phyloP scores from a whole-genome alignment of 2,797 vertebrate genomes.

The Enteromius unitaeniatus region DNA sequence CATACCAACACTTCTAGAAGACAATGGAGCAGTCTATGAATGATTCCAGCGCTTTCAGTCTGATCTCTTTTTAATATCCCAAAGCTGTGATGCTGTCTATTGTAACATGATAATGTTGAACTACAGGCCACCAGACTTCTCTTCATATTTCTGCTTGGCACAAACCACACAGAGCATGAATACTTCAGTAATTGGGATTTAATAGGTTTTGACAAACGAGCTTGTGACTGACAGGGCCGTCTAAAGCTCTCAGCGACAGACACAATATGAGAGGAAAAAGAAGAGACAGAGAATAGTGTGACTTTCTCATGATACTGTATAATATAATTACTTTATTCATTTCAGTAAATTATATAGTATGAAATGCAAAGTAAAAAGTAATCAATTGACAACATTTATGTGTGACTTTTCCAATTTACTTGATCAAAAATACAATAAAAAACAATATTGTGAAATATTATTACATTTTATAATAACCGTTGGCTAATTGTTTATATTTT shows the following conservation, averaged over 20 bases:
- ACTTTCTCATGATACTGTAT: slow-evolving; percentile 22
- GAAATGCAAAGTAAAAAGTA: too few species aligned
- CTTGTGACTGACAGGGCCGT: slow-evolving; percentile 52
- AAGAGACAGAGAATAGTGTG: slow-evolving; percentile 33
- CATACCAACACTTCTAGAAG: slow-evolving; percentile 17
- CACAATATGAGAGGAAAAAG: slow-evolving; percentile 18
- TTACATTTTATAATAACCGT: background rate
- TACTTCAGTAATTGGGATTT: slow-evolving; percentile 62
- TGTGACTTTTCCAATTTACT: background rate
- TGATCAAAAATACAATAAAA: slow-evolving; percentile 1
- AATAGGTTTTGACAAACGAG: slow-evolving; percentile 61
- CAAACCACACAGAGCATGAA: slow-evolving; percentile 35
- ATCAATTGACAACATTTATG: too few species aligned
- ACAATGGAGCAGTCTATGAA: slow-evolving; percentile 15
- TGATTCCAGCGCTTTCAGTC: slow-evolving; percentile 8
- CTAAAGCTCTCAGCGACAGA: slow-evolving; percentile 42
- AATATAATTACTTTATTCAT: background rate
- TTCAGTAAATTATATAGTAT: too few species aligned
- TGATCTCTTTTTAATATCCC: slow-evolving; percentile 26
- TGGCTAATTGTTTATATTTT: background rate
- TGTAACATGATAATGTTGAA: slow-evolving; percentile 52
- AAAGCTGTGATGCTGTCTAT: slow-evolving; percentile 36
- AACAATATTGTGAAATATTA: slow-evolving; percentile 1
- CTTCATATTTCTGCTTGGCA: slow-evolving; percentile 55
- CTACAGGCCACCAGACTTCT: slow-evolving; percentile 38